Conservation (phyloP, 2,113 vertebrate species). For the Oryzias melastigma region DNA sequence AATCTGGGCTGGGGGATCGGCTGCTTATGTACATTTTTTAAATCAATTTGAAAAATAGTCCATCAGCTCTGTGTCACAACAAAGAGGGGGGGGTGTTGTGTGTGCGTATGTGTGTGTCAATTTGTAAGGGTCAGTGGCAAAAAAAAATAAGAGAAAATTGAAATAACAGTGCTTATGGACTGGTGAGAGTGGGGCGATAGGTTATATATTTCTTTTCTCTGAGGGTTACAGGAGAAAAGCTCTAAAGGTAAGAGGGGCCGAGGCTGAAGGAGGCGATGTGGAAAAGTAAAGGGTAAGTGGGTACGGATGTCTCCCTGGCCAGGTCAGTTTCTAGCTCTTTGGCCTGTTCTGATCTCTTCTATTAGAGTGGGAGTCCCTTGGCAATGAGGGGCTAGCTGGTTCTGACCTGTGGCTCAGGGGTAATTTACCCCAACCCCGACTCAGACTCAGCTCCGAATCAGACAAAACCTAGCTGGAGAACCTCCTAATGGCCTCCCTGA, state of each 20-base stretch:
- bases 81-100: constrained; percentile 66
- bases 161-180: constrained; percentile 4
- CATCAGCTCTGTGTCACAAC: constrained; percentile 94
- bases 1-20: constrained; percentile 99
- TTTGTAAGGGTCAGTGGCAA: constrained; percentile 22
- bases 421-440: constrained; percentile 62
- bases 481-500: constrained; percentile 70
- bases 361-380: constrained; percentile 62
- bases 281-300: constrained; percentile 51
- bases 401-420: constrained; percentile 71
- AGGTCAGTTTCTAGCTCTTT: constrained; percentile 59
- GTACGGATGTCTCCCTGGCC: constrained; percentile 54
- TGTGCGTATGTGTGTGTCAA: constrained; percentile 12
- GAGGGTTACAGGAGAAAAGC: constrained; percentile 38
- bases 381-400: constrained; percentile 44
- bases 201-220: constrained; percentile 27
- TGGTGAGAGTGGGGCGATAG: constrained; percentile 35
- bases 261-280: constrained; percentile 21
- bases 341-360: constrained; percentile 65
- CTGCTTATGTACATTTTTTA: constrained; percentile 99
- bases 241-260: constrained; percentile 26
- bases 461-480: constrained; percentile 36
- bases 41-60: constrained; percentile 99
- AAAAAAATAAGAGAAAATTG: constrained; percentile 2
- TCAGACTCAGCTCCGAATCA: constrained; percentile 46